Evolutionary conservation across 2,888 invertebrate genomes (phyloP).

Genomic region (Acrocera orbiculus): DNA sequence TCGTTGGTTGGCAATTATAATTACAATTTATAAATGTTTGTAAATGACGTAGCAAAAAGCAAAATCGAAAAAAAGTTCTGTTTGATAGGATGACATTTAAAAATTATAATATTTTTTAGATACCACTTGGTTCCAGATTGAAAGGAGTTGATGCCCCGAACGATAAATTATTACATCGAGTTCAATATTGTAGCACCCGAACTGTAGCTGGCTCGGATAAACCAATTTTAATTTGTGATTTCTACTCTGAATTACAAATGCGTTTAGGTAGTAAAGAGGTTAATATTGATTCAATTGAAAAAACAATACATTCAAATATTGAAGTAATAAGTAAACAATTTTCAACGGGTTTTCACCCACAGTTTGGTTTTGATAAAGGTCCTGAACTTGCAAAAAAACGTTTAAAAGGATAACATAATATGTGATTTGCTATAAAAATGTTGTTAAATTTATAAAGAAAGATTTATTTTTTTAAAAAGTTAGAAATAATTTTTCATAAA

Average conservation of each 20-base stretch:
- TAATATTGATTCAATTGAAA: conserved; percentile 25
- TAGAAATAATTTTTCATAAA: no score
- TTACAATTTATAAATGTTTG: no score
- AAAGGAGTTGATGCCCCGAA: conserved; percentile 20
- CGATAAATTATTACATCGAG: conserved; percentile 23
- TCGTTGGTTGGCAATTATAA: no score
- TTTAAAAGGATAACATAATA: no score
- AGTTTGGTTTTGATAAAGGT: conserved; percentile 21
- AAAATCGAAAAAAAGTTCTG: no score
- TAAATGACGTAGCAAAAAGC: no score
- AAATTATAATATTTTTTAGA: conserved; percentile 10
- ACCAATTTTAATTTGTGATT: conserved; percentile 29
- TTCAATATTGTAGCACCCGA: conserved; percentile 28
- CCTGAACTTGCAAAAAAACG: no score
- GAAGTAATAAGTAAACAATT: conserved; percentile 24
- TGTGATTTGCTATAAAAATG: no score
- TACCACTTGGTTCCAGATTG: conserved; percentile 24
- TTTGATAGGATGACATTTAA: no score
- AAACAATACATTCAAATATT: conserved; percentile 22
- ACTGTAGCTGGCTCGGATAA: conserved; percentile 23
- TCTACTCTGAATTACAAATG: conserved; percentile 30
- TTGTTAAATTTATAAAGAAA: no score
- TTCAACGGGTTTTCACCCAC: conserved; percentile 22
- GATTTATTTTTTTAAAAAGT: no score
- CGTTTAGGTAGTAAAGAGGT: conserved; percentile 25